These are phyloP conservation scores for Psix sp. DNA, from an alignment of 1,140 invertebrate species.

Conservation along the genomic window DNA sequence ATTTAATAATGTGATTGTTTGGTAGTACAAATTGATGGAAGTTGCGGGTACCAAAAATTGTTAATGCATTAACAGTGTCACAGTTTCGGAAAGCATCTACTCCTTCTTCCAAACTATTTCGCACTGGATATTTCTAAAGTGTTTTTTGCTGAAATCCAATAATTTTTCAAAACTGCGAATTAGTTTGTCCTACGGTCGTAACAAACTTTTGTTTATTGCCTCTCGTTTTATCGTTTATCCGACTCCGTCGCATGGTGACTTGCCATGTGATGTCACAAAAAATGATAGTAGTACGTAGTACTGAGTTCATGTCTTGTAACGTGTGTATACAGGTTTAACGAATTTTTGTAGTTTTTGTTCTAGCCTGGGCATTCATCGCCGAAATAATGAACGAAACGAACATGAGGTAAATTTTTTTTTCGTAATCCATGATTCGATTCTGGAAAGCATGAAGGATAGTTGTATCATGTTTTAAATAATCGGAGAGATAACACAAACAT, in stretches of 20 bases:
- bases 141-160: conserved; percentile 12
- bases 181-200: conserved; percentile 12
- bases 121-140: neutral
- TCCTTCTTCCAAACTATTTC: conserved; percentile 8
- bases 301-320: conserved; percentile 16
- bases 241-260: conserved; percentile 54
- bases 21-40: conserved; percentile 17
- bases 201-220: conserved; percentile 20
- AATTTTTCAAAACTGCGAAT: conserved; percentile 10
- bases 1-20: too few relatives aligned
- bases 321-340: conserved; percentile 2
- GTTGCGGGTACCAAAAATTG: conserved; percentile 16
- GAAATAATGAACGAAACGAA: too few relatives aligned
- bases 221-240: conserved; percentile 24
- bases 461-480: too few relatives aligned
- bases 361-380: too few relatives aligned
- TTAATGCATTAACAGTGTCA: neutral
- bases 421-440: too few relatives aligned
- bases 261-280: conserved; percentile 59
- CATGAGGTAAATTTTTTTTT: too few relatives aligned
- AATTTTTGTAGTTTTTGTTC: too few relatives aligned
- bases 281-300: conserved; percentile 53
- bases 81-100: neutral
- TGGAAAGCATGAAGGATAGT: too few relatives aligned
- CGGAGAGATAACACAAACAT: too few relatives aligned